Conservation (phyloP, 2,113 vertebrate genomes). For the Pseudois nayaur region DNA sequence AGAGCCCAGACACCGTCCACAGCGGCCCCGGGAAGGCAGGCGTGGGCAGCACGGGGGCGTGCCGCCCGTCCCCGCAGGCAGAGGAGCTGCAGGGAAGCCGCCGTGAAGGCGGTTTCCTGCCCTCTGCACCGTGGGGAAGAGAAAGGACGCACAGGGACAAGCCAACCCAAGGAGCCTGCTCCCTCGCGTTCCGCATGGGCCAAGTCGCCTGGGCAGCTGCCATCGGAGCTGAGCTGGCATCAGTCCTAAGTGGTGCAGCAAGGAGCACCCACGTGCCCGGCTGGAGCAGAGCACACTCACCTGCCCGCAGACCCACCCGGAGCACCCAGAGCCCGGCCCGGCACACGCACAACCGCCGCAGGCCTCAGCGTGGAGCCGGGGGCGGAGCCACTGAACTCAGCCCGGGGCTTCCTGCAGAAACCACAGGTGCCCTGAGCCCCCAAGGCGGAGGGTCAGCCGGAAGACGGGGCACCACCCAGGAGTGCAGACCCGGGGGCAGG, state of each 20-base stretch:
- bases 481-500: not conserved
- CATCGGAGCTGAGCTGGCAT: not conserved
- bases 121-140: not conserved
- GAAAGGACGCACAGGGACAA: not conserved
- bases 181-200: not conserved
- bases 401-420: not conserved
- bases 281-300: not conserved
- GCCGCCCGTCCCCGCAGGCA: not conserved
- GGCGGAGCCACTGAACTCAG: not conserved
- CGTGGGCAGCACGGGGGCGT: not conserved
- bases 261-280: not conserved
- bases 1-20: not conserved
- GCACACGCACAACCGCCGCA: fast-evolving
- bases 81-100: not conserved
- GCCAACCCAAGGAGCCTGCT: not conserved
- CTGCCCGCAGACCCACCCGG: not conserved
- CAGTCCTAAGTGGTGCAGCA: not conserved
- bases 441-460: not conserved
- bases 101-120: not conserved
- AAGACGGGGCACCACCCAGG: not conserved
- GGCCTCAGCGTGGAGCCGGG: not conserved
- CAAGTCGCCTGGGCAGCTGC: not conserved
- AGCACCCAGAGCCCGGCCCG: not conserved
- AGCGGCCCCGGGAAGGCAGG: not conserved
- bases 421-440: not conserved